These are phyloP conservation scores for Crocidura indochinensis DNA, from an alignment of 2,797 vertebrate species.

Conservation along the genomic window DNA sequence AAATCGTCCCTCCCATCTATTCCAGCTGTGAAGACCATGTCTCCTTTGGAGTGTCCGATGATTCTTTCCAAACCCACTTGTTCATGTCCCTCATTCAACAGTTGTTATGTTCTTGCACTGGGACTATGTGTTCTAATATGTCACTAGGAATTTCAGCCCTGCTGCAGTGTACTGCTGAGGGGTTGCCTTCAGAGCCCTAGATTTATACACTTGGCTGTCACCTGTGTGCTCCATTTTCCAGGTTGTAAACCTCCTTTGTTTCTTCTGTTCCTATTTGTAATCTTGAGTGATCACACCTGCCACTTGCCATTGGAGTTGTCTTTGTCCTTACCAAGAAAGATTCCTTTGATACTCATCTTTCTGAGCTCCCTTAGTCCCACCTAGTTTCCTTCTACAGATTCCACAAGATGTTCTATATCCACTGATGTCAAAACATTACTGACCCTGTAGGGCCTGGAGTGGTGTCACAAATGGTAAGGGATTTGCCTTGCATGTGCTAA, in stretches of 20 bases:
- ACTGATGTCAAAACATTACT: neutral
- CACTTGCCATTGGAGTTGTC: no score
- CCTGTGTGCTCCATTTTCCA: neutral
- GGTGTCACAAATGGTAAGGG: no score
- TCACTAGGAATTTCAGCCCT: neutral
- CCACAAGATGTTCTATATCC: neutral
- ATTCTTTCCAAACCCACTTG: neutral
- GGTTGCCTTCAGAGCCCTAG: neutral
- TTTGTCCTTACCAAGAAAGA: neutral
- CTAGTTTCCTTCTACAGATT: neutral
- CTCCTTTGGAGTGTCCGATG: neutral
- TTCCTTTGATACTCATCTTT: neutral
- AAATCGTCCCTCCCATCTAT: neutral
- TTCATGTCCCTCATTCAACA: conserved; percentile 35
- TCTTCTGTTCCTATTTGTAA: neutral
- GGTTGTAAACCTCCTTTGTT: neutral
- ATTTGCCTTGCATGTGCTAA: no score
- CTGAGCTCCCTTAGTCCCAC: neutral
- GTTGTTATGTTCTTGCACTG: neutral
- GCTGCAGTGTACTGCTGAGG: rapidly evolving
- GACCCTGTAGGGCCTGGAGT: neutral
- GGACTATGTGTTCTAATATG: neutral
- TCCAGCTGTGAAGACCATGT: neutral
- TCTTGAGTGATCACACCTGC: neutral
- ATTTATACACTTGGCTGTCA: neutral